Evolutionary conservation across 2,797 vertebrate genomes (phyloP), one percentile per base, ranked within the genome.

Genomic region (Leptoclinus maculatus): DNA sequence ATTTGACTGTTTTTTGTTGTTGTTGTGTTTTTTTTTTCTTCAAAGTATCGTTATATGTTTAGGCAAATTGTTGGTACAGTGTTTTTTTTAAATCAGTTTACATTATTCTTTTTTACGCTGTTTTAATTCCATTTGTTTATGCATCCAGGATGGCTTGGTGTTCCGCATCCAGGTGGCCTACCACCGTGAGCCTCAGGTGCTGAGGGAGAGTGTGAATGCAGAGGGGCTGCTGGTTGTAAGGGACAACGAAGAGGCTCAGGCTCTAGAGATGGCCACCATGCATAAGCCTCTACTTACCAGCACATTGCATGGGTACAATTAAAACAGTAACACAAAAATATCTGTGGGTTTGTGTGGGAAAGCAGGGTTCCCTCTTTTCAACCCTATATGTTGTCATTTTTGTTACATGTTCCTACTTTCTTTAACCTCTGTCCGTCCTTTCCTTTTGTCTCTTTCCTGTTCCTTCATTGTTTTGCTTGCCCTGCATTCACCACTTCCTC

Each of bases 141-240:
- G 21, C 47, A 8, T 76, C 47, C 73, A 99, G 98, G 97, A 97
- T 0, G 98, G 98, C 38, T 96, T 97, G 0, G 91, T 94, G 74
- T 99, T 99, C 86, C 96, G 97, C 29, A 89, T 99, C 54, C 95
- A 96, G 75, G 96, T 99, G 64, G 97, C 97, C 0, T 99, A 98
- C 87, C 98, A 99, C 53, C 94, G 97, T 14, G 98, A 99, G 88
- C 95, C 97, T 21, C 96, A 97, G 88, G 94, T 98, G 57, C 90
- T 99, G 83, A 96, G 96, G 88, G 97, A 98, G 90, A 93, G 90
- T 4, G 80, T 96, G 29, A 96, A 91, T 25, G 91, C 96, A 0
- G 96, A 97, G 58, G 97, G 98, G 12, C 92, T 99, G 94, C 88
- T 98, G 84, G 94, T 97, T 29, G 87, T 96, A 47, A 94, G 95